phyloP scores from a whole-genome alignment of 2,113 vertebrate genomes.

The Nothocercus nigrocapillus region DNA sequence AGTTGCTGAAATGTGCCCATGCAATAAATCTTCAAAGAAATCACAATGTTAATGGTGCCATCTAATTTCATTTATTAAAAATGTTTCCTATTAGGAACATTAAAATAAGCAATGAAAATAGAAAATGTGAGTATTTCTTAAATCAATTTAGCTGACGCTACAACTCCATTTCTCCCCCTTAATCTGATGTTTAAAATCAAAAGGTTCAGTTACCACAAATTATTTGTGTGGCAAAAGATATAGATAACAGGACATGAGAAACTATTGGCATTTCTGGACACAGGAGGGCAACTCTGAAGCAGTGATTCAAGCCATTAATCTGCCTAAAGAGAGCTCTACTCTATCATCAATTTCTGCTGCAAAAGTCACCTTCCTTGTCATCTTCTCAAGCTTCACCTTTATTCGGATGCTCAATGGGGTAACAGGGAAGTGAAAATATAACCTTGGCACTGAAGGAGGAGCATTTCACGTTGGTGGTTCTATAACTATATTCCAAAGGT shows the following conservation, averaged over 20 bases:
- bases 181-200: not conserved
- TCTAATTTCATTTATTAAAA: not conserved
- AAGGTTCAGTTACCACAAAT: not conserved
- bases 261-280: not conserved
- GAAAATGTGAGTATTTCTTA: not conserved
- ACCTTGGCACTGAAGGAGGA: not conserved
- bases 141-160: not conserved
- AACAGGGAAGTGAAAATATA: not conserved
- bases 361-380: slow-evolving; percentile 45
- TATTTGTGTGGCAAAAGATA: not conserved
- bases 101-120: not conserved
- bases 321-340: slow-evolving; percentile 13
- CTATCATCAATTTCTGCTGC: slow-evolving; percentile 20
- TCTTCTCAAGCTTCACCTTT: slow-evolving; percentile 19
- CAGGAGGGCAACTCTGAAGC: slow-evolving; percentile 4
- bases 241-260: not conserved
- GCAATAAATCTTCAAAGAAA: not conserved
- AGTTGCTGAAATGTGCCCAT: not conserved
- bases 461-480: not conserved
- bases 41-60: not conserved
- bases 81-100: not conserved
- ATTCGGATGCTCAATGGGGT: not conserved
- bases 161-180: not conserved
- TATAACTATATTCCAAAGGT: not conserved
- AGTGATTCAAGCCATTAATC: slow-evolving; percentile 44